These are phyloP conservation scores for Capra hircus DNA, from an alignment of 2,113 vertebrate species.

Conservation along the genomic window DNA sequence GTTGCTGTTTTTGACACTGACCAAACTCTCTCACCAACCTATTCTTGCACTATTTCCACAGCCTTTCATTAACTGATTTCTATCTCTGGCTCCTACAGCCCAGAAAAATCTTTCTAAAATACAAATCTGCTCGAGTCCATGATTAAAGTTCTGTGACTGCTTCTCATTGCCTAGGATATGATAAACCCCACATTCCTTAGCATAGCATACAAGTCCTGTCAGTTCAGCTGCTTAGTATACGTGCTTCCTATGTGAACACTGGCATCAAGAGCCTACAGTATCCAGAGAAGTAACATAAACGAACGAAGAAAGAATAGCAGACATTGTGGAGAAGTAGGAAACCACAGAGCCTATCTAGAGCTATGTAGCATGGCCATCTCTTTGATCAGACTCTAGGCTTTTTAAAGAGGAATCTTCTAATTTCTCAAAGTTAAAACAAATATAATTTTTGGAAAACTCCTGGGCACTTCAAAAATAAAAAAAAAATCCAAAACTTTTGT, in stretches of 20 bases:
- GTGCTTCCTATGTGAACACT: neutral
- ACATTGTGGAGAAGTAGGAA: neutral
- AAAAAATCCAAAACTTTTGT: neutral
- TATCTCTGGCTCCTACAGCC: neutral
- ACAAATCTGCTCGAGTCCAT: neutral
- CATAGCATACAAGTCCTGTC: neutral
- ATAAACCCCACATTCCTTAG: neutral
- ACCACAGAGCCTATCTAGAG: neutral
- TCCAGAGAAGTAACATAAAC: neutral
- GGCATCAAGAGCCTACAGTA: neutral
- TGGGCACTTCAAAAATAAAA: neutral
- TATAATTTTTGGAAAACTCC: neutral
- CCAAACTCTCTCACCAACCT: neutral
- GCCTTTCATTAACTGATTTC: neutral
- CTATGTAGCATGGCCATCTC: no score
- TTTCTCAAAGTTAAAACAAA: neutral
- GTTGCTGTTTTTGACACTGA: neutral
- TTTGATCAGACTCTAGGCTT: neutral
- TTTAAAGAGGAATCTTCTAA: neutral
- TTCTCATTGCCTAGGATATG: neutral
- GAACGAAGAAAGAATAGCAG: neutral
- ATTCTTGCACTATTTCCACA: neutral
- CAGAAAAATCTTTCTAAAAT: neutral
- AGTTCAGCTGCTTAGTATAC: neutral
- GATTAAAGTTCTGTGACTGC: neutral